Percentiles rank a stretch among this genome's conserved stretches.
phyloP scores from a whole-genome alignment of 2,113 vertebrate species.

The Fregetta grallaria region DNA sequence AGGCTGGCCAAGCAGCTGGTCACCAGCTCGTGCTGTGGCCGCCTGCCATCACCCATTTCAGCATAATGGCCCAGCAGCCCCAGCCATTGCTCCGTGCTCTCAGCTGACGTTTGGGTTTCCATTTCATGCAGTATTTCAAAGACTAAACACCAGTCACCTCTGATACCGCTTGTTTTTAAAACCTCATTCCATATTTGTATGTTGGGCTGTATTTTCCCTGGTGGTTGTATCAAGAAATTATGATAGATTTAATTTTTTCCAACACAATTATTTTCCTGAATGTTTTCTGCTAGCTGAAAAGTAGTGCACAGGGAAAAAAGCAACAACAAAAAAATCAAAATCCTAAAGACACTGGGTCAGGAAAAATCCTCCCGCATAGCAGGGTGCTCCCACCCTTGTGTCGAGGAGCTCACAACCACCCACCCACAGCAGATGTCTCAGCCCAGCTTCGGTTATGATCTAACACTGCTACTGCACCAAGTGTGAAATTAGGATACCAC shows the following conservation, averaged over 20 bases:
- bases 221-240: neutral
- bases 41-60: neutral
- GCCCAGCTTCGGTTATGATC: neutral
- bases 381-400: neutral
- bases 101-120: neutral
- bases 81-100: neutral
- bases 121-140: neutral
- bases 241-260: neutral
- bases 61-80: neutral
- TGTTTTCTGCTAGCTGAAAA: neutral
- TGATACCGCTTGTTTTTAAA: neutral
- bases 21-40: accelerated
- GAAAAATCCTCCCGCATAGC: neutral
- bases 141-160: neutral
- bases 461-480: neutral
- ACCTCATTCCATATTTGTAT: neutral
- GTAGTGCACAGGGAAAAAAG: neutral
- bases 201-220: neutral
- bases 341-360: neutral
- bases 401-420: neutral
- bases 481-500: neutral
- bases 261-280: neutral
- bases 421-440: neutral
- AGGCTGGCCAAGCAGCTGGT: accelerated
- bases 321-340: neutral